Percentiles rank a stretch among this genome's conserved stretches.
Evolutionary conservation across 2,888 invertebrate species (phyloP).

Genomic region (Leucoptera coffeella): DNA sequence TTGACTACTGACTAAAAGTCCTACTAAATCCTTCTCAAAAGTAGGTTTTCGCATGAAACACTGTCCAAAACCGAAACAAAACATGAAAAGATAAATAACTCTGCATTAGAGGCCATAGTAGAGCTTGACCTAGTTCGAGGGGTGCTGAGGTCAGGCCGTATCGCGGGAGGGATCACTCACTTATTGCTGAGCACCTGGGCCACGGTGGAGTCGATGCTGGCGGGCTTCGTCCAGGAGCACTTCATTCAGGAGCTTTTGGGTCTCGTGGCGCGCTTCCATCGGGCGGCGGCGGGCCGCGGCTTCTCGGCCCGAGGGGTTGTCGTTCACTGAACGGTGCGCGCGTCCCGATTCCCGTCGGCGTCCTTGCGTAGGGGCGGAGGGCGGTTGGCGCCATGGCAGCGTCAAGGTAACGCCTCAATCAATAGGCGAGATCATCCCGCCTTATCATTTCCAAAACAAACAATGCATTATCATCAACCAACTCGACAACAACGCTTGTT

Average conservation of each 20-base stretch:
- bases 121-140: constrained; percentile 48
- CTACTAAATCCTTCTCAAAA: no score
- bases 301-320: constrained; percentile 12
- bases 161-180: no score
- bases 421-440: constrained; percentile 42
- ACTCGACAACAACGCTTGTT: no score
- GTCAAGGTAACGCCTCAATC: constrained; percentile 43
- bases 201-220: no score
- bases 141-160: no score
- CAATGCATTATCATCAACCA: no score
- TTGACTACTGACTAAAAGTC: no score
- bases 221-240: no score
- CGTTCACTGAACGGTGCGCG: constrained; percentile 44
- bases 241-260: constrained; percentile 13
- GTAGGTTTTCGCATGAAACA: no score
- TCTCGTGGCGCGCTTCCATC: no score
- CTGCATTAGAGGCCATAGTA: constrained; percentile 33
- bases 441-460: no score
- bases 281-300: constrained; percentile 3
- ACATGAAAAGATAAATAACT: constrained; percentile 26
- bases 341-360: constrained; percentile 46
- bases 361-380: constrained; percentile 45
- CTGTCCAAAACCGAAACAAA: no score
- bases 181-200: constrained; percentile 29
- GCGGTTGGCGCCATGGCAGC: constrained; percentile 24